Percentiles rank a stretch among this genome's conserved stretches.
Evolutionary conservation across 2,113 vertebrate species (phyloP).

Genomic region (Cyphomyrus discorhynchus): DNA sequence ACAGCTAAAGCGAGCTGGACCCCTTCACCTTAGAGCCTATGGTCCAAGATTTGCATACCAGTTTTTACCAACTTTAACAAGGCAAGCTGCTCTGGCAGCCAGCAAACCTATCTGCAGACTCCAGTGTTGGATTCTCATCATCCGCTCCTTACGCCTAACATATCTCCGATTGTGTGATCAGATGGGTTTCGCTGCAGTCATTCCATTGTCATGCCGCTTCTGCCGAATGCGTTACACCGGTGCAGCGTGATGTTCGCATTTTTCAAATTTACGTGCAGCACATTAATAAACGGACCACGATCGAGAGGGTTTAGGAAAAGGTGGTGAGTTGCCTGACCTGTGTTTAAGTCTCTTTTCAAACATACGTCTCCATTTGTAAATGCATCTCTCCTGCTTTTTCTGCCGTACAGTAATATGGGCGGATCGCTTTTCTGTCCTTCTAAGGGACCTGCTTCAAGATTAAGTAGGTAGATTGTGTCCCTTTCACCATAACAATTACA

Average conservation of each 20-base stretch:
- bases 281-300: slow-evolving; percentile 47
- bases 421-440: slow-evolving; percentile 72
- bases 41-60: background rate
- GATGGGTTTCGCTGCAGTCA: slow-evolving; percentile 51
- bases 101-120: slow-evolving; percentile 46
- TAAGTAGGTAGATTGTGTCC: slow-evolving; percentile 71
- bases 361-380: slow-evolving; percentile 60
- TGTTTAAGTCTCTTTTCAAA: slow-evolving; percentile 52
- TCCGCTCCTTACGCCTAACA: slow-evolving; percentile 46
- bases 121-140: slow-evolving; percentile 50
- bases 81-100: slow-evolving; percentile 62
- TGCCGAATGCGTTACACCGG: slow-evolving; percentile 46
- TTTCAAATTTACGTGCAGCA: slow-evolving; percentile 40
- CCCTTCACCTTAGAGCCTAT: slow-evolving; percentile 27
- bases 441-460: slow-evolving; percentile 68
- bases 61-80: slow-evolving; percentile 56
- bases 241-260: slow-evolving; percentile 45
- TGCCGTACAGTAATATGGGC: slow-evolving; percentile 61
- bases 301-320: slow-evolving; percentile 23
- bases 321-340: slow-evolving; percentile 32
- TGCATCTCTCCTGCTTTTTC: slow-evolving; percentile 59
- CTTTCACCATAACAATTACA: slow-evolving; percentile 73
- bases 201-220: slow-evolving; percentile 54
- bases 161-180: slow-evolving; percentile 59
- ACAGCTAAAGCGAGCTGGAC: slow-evolving; percentile 47